Conservation (phyloP, 2,113 vertebrate genomes). For the Probosciger aterrimus region DNA sequence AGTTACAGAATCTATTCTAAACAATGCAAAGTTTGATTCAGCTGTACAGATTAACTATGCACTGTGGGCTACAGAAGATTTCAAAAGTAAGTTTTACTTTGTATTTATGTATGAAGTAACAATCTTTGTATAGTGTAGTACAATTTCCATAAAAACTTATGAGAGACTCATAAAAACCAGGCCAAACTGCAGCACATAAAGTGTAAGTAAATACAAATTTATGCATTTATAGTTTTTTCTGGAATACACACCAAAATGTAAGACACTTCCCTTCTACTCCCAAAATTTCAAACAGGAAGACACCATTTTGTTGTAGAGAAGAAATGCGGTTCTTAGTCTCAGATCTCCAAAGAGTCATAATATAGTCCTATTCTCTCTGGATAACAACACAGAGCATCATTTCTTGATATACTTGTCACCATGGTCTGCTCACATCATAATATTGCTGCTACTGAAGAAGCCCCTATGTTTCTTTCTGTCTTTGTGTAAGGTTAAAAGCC, state of each 20-base stretch:
- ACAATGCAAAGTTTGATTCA: neutral
- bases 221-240: neutral
- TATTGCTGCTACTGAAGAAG: neutral
- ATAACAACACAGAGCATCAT: rapidly evolving
- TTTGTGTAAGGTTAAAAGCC: neutral
- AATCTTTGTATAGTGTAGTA: neutral
- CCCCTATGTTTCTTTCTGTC: neutral
- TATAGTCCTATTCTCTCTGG: neutral
- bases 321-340: neutral
- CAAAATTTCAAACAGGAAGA: neutral
- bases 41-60: neutral
- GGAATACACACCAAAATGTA: neutral
- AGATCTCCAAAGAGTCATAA: neutral
- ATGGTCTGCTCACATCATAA: neutral
- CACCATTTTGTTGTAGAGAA: neutral
- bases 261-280: neutral
- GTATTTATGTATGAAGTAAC: neutral
- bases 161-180: neutral
- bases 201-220: neutral
- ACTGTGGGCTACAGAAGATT: neutral
- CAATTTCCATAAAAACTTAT: neutral
- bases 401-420: neutral
- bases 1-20: neutral
- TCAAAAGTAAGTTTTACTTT: neutral
- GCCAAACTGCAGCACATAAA: neutral